Base-by-base conservation (phyloP, 2,888 invertebrate species). In the Ecliptopera silaceata region DNA sequence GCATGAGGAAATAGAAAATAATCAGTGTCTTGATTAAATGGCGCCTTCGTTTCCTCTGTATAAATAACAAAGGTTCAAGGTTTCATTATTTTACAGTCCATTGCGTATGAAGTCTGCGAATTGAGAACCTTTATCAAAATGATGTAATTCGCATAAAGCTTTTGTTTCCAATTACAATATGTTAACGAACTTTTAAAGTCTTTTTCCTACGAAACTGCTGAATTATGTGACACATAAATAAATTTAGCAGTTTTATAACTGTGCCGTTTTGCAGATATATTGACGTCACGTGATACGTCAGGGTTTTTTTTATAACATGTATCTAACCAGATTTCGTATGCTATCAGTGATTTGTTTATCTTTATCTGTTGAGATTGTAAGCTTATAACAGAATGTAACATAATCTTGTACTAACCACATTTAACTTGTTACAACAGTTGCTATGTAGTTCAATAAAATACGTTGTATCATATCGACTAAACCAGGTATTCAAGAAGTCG, bases 31-130 rank as follows among this genome's bases (percentile, higher is more conserved):
- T 50, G 39, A 45, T 45, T 46, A 51, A 48, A 31, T 13, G 20
- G 46, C 51, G 56, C 56, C 51, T 51, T 56, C 51, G 12, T 26
- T 39, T 17, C 18, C 13, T 43, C 26, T 44, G 15, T 31, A 18
- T 18, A 12, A 55, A 56, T 42, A 46, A 42, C 56, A 50, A 50
- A 46, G 46, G 56, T 56, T 56, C 56, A 56, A 56, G 56, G 56
- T 39, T 48, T 13, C 3, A 22, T 47, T n/a, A 11, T 26, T 38
- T 44, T 17, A 32, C 38, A 31, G 52, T 32, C 18, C 20, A 36
- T 31, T 44, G 48, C 43, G 36, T 51, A 47, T 15, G 29, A 46
- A 42, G 51, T 42, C 41, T 38, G 20, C 20, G 1, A 12, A 45
- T 15, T 39, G 6, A 13, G 13, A 18, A 39, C 8, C 39, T 18